These are phyloP conservation scores for Acanthosoma haemorrhoidale DNA, from an alignment of 2,888 invertebrate genomes.

Conservation along the genomic window DNA sequence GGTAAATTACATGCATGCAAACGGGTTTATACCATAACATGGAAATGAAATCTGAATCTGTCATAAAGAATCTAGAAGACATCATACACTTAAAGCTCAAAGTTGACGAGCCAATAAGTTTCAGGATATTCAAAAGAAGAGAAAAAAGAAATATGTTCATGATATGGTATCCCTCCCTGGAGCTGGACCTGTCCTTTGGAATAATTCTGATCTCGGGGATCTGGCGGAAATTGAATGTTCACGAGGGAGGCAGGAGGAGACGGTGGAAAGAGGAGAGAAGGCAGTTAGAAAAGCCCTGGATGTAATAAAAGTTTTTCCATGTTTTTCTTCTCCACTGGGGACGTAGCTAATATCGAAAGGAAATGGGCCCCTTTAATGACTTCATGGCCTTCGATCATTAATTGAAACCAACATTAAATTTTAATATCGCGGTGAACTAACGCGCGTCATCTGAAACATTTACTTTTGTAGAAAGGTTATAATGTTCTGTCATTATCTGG, in stretches of 20 bases:
- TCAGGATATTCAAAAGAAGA: too few relatives aligned
- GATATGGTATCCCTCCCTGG: not conserved
- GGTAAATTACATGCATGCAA: too few relatives aligned
- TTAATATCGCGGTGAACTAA: not conserved
- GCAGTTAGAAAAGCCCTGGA: not conserved
- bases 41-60: too few relatives aligned
- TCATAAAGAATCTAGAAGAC: too few relatives aligned
- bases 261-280: not conserved
- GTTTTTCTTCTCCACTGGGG: not conserved
- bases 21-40: too few relatives aligned
- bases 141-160: not conserved
- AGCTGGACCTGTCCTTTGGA: not conserved
- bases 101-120: too few relatives aligned
- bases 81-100: too few relatives aligned
- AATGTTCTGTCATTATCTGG: too few relatives aligned
- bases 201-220: not conserved
- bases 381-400: not conserved
- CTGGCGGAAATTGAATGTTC: not conserved
- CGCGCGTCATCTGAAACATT: too few relatives aligned
- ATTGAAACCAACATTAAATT: slow-evolving; percentile 3
- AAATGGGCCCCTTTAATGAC: not conserved
- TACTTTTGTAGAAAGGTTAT: too few relatives aligned
- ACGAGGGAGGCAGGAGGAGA: not conserved
- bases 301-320: slow-evolving; percentile 12
- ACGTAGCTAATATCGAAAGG: not conserved